phyloP scores from a whole-genome alignment of 2,113 vertebrate species.

The Monopterus albus region DNA sequence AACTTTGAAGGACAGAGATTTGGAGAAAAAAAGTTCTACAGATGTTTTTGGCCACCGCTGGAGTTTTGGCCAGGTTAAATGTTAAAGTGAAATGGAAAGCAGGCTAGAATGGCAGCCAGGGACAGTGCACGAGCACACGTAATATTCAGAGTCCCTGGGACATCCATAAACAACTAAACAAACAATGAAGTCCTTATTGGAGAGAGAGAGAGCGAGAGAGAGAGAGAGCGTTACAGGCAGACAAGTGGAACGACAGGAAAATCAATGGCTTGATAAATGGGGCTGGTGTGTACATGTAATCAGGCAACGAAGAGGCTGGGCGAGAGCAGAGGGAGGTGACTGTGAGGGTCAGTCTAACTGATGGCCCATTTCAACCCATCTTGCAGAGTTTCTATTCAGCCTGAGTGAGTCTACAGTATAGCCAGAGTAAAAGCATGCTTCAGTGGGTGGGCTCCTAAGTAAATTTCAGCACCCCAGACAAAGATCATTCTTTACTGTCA shows the following conservation, averaged over 20 bases:
- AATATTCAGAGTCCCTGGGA: conserved; percentile 63
- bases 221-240: conserved; percentile 68
- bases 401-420: conserved; percentile 20
- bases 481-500: conserved; percentile 51
- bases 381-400: conserved; percentile 53
- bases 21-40: conserved; percentile 13
- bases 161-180: conserved; percentile 76
- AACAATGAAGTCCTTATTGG: conserved; percentile 77
- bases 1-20: conserved; percentile 34
- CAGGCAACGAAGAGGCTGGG: conserved; percentile 59
- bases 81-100: conserved; percentile 12
- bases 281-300: conserved; percentile 71
- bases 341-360: conserved; percentile 68
- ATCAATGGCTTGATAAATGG: conserved; percentile 81
- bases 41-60: not conserved
- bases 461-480: conserved; percentile 34
- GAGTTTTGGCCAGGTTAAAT: conserved; percentile 6
- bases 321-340: conserved; percentile 43
- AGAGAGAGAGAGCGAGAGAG: conserved; percentile 66
- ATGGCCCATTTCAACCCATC: conserved; percentile 66
- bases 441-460: conserved; percentile 37
- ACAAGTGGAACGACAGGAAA: conserved; percentile 75
- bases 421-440: conserved; percentile 30
- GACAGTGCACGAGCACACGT: conserved; percentile 42
- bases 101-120: conserved; percentile 10